Conservation (phyloP, 2,113 vertebrate genomes). For the Rhinogobius similis region DNA sequence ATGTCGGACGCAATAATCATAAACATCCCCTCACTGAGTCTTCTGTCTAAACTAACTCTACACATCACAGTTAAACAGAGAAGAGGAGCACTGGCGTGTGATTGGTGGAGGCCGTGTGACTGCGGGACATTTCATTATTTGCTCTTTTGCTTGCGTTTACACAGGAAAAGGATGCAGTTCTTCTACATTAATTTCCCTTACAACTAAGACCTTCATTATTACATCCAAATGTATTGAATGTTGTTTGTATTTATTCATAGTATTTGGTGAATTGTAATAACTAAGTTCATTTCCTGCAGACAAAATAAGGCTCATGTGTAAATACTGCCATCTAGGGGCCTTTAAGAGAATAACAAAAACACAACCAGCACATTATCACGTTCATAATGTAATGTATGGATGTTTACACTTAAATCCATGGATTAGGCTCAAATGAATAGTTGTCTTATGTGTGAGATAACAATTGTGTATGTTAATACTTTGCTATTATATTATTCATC, state of each 20-base stretch:
- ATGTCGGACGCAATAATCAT: not conserved
- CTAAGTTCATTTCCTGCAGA: not conserved
- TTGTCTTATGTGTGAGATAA: too few species aligned
- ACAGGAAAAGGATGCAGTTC: not conserved
- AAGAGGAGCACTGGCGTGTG: not conserved
- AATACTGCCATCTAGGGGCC: constrained; percentile 42
- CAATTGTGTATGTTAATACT: too few species aligned
- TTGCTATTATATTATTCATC: too few species aligned
- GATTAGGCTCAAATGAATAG: too few species aligned
- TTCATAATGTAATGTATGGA: not conserved
- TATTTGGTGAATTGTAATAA: not conserved
- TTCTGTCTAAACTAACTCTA: too few species aligned
- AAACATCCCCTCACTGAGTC: not conserved
- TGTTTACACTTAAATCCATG: not conserved
- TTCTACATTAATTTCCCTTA: not conserved
- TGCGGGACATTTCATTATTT: not conserved
- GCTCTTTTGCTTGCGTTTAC: not conserved
- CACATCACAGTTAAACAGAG: not conserved
- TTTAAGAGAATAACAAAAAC: constrained; percentile 26
- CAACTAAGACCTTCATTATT: not conserved
- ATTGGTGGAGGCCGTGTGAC: not conserved
- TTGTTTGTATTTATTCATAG: not conserved
- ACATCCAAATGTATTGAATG: not conserved
- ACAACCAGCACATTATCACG: not conserved
- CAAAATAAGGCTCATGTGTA: constrained; percentile 2